Conservation (phyloP, 1,140 invertebrate species). For the Drosophila ohnishii region DNA sequence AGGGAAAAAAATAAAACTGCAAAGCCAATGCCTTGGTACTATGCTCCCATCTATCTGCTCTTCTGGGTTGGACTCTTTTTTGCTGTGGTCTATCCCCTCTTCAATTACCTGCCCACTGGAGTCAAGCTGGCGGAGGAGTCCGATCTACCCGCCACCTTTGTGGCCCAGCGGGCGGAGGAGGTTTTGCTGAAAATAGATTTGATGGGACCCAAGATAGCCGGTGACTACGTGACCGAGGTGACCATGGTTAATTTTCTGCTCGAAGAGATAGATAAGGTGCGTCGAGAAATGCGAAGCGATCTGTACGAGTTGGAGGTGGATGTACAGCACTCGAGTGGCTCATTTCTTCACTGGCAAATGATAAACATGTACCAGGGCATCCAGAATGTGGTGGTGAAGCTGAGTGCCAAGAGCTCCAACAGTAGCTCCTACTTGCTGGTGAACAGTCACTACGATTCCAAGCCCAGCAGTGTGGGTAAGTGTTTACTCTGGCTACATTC, state of each 20-base stretch:
- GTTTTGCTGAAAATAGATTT: conserved; percentile 87
- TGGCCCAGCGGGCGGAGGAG: conserved; percentile 68
- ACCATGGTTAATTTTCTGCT: conserved; percentile 85
- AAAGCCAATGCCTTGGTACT: conserved; percentile 66
- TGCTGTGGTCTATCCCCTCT: conserved; percentile 62
- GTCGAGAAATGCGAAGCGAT: conserved; percentile 44
- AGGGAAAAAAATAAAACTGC: conserved; percentile 1
- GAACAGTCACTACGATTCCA: conserved; percentile 97
- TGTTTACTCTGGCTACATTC: not conserved
- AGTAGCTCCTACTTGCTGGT: conserved; percentile 87
- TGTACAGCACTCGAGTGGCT: conserved; percentile 86
- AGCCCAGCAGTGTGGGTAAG: conserved; percentile 88
- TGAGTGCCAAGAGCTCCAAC: conserved; percentile 84
- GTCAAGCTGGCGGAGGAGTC: conserved; percentile 57
- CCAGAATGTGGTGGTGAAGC: conserved; percentile 91
- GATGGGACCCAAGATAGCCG: conserved; percentile 87
- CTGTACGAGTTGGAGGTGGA: conserved; percentile 70
- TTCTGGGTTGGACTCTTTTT: conserved; percentile 72
- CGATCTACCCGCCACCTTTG: conserved; percentile 49
- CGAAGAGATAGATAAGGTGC: conserved; percentile 66
- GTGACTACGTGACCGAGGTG: conserved; percentile 87
- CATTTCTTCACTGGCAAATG: conserved; percentile 90
- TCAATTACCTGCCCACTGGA: conserved; percentile 57
- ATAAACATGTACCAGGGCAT: conserved; percentile 88
- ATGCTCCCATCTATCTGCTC: conserved; percentile 61